A percentile compares a stretch with the other conserved stretches of the same genome.
phyloP scores from a whole-genome alignment of 2,888 invertebrate species.

The Horisme vitalbata region DNA sequence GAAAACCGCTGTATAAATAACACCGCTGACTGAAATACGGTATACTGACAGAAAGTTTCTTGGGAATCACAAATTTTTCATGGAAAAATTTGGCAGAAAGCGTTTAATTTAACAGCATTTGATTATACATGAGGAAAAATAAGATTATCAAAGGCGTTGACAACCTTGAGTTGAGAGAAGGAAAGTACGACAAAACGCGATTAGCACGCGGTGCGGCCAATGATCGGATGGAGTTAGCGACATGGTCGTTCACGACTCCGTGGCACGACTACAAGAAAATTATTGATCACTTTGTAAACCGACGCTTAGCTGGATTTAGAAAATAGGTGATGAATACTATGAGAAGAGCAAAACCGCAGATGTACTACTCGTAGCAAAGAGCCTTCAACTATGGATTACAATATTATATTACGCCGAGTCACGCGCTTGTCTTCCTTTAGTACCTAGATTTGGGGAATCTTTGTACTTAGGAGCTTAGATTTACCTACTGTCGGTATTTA shows the following conservation, averaged over 20 bases:
- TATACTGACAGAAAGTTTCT: constrained; percentile 31
- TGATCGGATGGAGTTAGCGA: constrained; percentile 45
- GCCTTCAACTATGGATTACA: no score
- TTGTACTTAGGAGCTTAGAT: no score
- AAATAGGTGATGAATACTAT: constrained; percentile 28
- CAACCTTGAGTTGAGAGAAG: constrained; percentile 47
- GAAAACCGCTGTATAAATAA: constrained; percentile 32
- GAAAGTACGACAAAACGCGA: constrained; percentile 69
- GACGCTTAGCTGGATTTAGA: constrained; percentile 38
- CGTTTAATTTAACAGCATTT: constrained; percentile 33
- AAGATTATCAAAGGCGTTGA: constrained; percentile 25
- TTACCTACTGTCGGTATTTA: no score
- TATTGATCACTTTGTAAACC: constrained; percentile 47
- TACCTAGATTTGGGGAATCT: no score
- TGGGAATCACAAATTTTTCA: constrained; percentile 19
- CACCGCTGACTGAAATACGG: constrained; percentile 38
- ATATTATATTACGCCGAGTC: no score
- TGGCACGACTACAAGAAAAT: constrained; percentile 40
- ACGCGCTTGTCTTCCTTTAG: no score
- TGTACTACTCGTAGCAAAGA: constrained; percentile 6
- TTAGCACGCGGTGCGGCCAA: constrained; percentile 43
- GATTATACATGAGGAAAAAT: constrained; percentile 28
- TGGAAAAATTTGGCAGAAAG: constrained; percentile 14
- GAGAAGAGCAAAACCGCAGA: constrained; percentile 25
- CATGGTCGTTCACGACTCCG: constrained; percentile 38